Percentiles rank a stretch among this genome's conserved stretches.
phyloP scores from a whole-genome alignment of 2,888 invertebrate genomes.

The Tribolium freemani region DNA sequence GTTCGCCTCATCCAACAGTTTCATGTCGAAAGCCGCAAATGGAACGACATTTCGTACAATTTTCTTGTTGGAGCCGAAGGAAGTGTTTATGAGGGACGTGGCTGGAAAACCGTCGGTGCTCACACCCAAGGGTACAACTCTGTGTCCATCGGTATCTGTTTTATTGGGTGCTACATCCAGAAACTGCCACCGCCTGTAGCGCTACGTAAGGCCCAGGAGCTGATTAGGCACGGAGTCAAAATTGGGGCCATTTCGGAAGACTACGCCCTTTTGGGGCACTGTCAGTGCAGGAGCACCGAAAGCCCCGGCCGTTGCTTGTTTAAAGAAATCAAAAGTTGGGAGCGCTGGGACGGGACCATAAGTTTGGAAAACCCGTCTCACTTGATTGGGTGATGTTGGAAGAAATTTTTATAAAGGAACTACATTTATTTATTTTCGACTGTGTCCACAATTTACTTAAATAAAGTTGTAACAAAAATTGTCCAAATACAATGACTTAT shows the following conservation, averaged over 20 bases:
- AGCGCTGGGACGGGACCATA: conserved; percentile 62
- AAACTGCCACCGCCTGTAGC: conserved; percentile 66
- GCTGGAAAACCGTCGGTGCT: conserved; percentile 71
- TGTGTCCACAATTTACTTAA: conserved; percentile 61
- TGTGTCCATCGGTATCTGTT: conserved; percentile 69
- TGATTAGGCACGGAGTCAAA: conserved; percentile 69
- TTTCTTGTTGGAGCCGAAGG: conserved; percentile 74
- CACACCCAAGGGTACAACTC: conserved; percentile 71
- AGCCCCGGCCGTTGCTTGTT: conserved; percentile 68
- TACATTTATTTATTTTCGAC: conserved; percentile 60
- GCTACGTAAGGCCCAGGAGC: conserved; percentile 66
- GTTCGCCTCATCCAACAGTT: conserved; percentile 70
- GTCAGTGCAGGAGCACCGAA: conserved; percentile 69
- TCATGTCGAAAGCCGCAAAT: conserved; percentile 70
- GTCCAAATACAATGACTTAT: conserved; percentile 56
- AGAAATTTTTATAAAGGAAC: conserved; percentile 52
- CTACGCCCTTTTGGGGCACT: conserved; percentile 70
- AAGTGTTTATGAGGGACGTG: conserved; percentile 72
- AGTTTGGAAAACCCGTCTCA: conserved; percentile 27
- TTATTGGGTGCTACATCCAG: conserved; percentile 70
- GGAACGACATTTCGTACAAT: conserved; percentile 71
- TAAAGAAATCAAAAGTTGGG: neutral
- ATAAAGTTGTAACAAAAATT: conserved; percentile 56
- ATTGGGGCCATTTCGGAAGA: conserved; percentile 68
- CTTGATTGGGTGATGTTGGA: neutral